These are phyloP conservation scores for Pogonocichla stellata DNA, from an alignment of 2,113 vertebrate genomes.

Conservation along the genomic window DNA sequence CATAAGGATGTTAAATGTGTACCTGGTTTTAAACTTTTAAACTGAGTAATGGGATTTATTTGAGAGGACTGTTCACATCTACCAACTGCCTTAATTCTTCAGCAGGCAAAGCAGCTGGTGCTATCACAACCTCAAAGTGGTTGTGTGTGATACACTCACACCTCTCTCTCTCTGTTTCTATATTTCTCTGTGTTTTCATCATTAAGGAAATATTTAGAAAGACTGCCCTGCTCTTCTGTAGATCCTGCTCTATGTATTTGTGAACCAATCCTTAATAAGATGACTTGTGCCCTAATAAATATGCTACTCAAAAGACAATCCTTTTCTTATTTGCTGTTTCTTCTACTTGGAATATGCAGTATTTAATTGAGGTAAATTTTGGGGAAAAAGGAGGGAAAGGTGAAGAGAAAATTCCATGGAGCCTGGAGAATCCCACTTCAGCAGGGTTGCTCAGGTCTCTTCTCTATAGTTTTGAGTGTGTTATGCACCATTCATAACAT, in stretches of 20 bases:
- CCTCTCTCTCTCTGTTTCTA: not conserved
- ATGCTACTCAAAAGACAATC: not conserved
- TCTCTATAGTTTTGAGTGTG: not conserved
- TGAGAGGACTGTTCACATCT: not conserved
- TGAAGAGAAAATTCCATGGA: not conserved
- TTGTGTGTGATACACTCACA: not conserved
- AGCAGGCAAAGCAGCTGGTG: not conserved
- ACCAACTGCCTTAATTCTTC: not conserved
- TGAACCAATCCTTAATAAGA: not conserved
- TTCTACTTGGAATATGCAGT: not conserved
- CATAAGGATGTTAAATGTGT: not conserved
- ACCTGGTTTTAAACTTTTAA: not conserved
- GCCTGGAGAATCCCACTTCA: not conserved
- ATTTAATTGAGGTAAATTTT: not conserved
- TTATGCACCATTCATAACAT: not conserved
- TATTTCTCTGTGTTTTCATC: not conserved
- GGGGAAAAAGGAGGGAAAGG: not conserved
- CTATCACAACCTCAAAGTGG: not conserved
- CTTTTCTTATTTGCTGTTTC: not conserved
- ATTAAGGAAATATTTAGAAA: not conserved
- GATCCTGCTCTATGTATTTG: not conserved
- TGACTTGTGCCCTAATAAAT: conserved; percentile 19
- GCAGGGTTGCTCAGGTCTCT: not conserved
- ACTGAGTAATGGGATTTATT: not conserved
- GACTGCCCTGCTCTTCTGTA: not conserved